Evolutionary conservation across 2,797 vertebrate genomes (phyloP).

Genomic region (Macroramphosus scolopax): DNA sequence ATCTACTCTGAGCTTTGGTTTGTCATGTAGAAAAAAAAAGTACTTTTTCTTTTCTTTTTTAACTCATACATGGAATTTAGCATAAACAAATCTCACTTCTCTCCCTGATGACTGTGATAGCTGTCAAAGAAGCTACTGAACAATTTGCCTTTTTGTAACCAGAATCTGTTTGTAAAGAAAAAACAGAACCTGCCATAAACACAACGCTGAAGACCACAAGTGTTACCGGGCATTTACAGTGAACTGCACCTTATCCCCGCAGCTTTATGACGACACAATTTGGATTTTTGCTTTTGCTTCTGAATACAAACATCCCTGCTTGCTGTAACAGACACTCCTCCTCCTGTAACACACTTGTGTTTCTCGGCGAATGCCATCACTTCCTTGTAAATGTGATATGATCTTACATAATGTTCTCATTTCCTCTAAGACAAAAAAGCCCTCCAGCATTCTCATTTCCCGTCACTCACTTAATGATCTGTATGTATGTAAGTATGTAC

Average conservation of each 20-base stretch:
- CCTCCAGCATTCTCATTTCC: slow-evolving; percentile 44
- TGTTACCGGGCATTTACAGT: slow-evolving; percentile 55
- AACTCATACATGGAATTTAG: slow-evolving; percentile 55
- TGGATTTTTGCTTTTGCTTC: slow-evolving; percentile 33
- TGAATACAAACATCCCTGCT: slow-evolving; percentile 56
- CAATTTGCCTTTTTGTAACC: slow-evolving; percentile 43
- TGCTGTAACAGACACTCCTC: slow-evolving; percentile 69
- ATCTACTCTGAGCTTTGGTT: slow-evolving; percentile 62
- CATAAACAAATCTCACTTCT: too few relatives aligned
- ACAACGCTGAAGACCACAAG: slow-evolving; percentile 64
- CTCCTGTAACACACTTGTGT: slow-evolving; percentile 67
- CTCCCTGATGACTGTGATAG: slow-evolving; percentile 77
- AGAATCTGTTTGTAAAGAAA: slow-evolving; percentile 25
- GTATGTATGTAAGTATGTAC: slow-evolving; percentile 73
- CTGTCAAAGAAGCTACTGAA: slow-evolving; percentile 60
- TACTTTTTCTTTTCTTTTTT: slow-evolving; percentile 30
- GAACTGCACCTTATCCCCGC: slow-evolving; percentile 50
- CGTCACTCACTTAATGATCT: slow-evolving; percentile 59
- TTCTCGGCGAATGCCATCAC: slow-evolving; percentile 51
- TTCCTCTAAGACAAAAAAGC: slow-evolving; percentile 16
- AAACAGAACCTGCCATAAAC: slow-evolving; percentile 36
- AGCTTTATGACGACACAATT: slow-evolving; percentile 33
- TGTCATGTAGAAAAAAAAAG: slow-evolving; percentile 53
- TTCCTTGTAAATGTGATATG: slow-evolving; percentile 51
- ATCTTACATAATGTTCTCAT: slow-evolving; percentile 37